Conservation (phyloP, 2,113 vertebrate species). For the Datnioides undecimradiatus region DNA sequence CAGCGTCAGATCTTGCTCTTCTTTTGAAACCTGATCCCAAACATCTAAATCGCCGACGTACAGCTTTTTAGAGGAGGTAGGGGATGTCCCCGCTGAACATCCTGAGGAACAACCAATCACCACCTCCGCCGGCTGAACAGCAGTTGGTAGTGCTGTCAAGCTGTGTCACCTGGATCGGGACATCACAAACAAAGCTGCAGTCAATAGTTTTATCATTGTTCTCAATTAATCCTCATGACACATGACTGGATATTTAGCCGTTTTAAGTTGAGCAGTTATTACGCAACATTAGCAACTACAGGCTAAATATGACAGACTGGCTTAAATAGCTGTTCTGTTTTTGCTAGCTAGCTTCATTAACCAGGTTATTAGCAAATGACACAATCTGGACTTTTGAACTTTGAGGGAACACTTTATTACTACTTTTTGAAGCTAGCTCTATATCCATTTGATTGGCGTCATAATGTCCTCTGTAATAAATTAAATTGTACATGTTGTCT, state of each 20-base stretch:
- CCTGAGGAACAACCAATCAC: conserved; percentile 34
- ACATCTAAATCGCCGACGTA: background rate
- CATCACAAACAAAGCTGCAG: background rate
- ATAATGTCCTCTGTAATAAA: too few species aligned
- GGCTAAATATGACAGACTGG: background rate
- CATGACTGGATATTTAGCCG: too few species aligned
- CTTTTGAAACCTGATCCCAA: background rate
- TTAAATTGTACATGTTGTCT: too few species aligned
- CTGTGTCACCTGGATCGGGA: conserved; percentile 2
- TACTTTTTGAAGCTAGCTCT: too few species aligned
- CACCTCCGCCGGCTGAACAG: background rate
- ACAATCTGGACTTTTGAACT: too few species aligned
- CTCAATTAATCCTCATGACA: background rate
- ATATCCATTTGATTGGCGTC: too few species aligned
- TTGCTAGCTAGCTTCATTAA: background rate
- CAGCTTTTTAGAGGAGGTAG: background rate
- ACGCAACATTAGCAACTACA: background rate
- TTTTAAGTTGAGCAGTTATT: background rate
- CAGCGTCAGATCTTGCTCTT: background rate
- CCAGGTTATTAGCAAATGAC: background rate
- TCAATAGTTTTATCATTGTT: background rate
- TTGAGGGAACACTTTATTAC: too few species aligned
- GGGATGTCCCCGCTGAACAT: background rate
- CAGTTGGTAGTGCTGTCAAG: background rate
- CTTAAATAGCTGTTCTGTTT: background rate